phyloP scores from a whole-genome alignment of 2,888 invertebrate species.

The Germaria angustata region DNA sequence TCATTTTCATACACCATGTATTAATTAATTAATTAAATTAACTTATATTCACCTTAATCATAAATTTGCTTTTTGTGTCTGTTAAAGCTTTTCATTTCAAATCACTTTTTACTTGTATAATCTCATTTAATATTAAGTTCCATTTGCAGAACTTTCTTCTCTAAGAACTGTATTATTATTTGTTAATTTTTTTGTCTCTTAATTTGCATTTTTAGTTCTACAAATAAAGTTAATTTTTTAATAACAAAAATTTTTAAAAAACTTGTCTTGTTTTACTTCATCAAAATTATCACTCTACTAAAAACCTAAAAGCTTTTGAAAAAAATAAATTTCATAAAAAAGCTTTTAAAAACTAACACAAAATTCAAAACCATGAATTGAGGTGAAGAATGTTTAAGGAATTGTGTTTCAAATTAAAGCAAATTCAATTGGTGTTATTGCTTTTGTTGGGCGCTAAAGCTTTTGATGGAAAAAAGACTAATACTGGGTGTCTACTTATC shows the following conservation, averaged over 20 bases:
- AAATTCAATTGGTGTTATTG: slow-evolving; percentile 2
- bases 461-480: slow-evolving; percentile 1
- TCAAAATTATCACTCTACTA: slow-evolving; percentile 45
- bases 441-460: slow-evolving; percentile 23
- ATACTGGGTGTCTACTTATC: slow-evolving; percentile 24
- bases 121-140: slow-evolving; percentile 68
- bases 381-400: slow-evolving; percentile 19
- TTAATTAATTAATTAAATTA: neutral
- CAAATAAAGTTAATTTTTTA: slow-evolving; percentile 69
- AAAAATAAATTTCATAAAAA: neutral
- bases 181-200: slow-evolving; percentile 37
- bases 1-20: slow-evolving; percentile 36
- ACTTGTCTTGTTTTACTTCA: slow-evolving; percentile 69
- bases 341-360: slow-evolving; percentile 48
- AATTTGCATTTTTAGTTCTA: slow-evolving; percentile 53
- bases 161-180: slow-evolving; percentile 50
- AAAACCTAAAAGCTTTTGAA: slow-evolving; percentile 52
- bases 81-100: slow-evolving; percentile 71
- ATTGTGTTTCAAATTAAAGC: neutral
- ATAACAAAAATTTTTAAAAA: slow-evolving; percentile 69
- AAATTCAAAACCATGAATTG: slow-evolving; percentile 46
- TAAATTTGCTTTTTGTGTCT: slow-evolving; percentile 73
- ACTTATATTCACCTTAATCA: slow-evolving; percentile 68
- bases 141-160: slow-evolving; percentile 34
- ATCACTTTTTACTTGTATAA: slow-evolving; percentile 69